Base-by-base conservation (phyloP, 2,797 vertebrate genomes). In the Oreochromis mossambicus region DNA sequence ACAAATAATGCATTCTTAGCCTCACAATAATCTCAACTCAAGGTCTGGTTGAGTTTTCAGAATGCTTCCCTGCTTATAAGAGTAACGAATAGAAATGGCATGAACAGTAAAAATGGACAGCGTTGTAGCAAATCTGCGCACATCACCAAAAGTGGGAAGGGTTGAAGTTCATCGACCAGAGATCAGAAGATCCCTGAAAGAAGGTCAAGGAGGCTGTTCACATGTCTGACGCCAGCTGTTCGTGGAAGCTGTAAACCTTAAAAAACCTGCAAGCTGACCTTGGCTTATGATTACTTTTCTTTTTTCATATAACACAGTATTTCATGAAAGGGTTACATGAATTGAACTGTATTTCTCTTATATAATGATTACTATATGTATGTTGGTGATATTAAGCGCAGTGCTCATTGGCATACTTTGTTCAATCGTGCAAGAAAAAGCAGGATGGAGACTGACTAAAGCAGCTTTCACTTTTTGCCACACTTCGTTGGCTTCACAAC, bases 401-500 rank as follows among this genome's bases (percentile, higher is more conserved):
- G 24, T 52, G 51, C 56, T 12, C 46, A 15, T 56, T 56, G 54
- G 41, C 12, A 63, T 36, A 63, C 58, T 13, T 38, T 63, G 38
- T 78, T 81, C 73, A 54, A 32, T 36, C 26, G 26, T 75, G 61
- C 32, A 68, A 41, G 26, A 56, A 51, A 46, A 38, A 73, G 76
- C 75, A 56, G 81, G 63, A 56, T 3, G 15, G 38, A 77, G 14
- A 12, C 43, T 12, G 43, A 61, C 10, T 46, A 15, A 36, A 78
- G 14, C 55, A 55, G 63, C 32, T 43, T 78, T 81, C 19, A 66
- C n/a, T 68, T 56, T 78, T 79, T 9, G 29, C 34, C 26, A 81
- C 32, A 70, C 78, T 48, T 83, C 73, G 41, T 78, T 68, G 6
- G 36, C 68, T 61, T 80, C 61, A 70, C 26, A 66, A 77, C 17